Evolutionary conservation across 2,888 invertebrate genomes (phyloP).

Genomic region (Zygothrica quintamaculata): DNA sequence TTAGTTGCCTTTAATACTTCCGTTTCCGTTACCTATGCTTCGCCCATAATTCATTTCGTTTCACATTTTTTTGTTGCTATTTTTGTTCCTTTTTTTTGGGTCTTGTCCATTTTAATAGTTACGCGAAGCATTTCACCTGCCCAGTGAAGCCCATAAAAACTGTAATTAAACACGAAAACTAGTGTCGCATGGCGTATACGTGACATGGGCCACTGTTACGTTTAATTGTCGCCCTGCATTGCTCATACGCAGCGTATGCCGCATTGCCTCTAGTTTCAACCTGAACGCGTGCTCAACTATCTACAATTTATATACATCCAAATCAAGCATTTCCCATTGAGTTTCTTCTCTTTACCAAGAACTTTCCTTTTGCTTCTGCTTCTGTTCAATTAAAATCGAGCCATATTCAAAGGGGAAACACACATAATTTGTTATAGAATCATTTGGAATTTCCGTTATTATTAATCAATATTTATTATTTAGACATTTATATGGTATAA

Average conservation of each 20-base stretch:
- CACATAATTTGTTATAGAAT: no score
- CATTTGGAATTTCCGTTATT: no score
- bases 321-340: slow-evolving; percentile 29
- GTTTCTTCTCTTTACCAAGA: slow-evolving; percentile 7
- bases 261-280: slow-evolving; percentile 9
- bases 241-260: slow-evolving; percentile 53
- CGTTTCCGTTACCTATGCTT: slow-evolving; percentile 23
- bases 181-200: slow-evolving; percentile 78
- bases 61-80: slow-evolving; percentile 10
- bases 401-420: no score
- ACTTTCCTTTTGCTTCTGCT: slow-evolving; percentile 29
- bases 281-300: slow-evolving; percentile 25
- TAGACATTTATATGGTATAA: no score
- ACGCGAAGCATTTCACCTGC: slow-evolving; percentile 60
- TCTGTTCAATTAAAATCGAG: slow-evolving; percentile 1
- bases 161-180: slow-evolving; percentile 76
- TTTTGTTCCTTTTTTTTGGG: slow-evolving; percentile 1
- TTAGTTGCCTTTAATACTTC: slow-evolving; percentile 18
- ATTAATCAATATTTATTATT: no score
- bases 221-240: slow-evolving; percentile 58
- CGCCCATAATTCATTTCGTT: slow-evolving; percentile 47
- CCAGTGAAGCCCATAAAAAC: slow-evolving; percentile 61
- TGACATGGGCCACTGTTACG: slow-evolving; percentile 55
- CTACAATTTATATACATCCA: slow-evolving; percentile 8
- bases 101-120: slow-evolving; percentile 35